These are phyloP conservation scores for Saguinus oedipus DNA, from an alignment of 2,797 vertebrate genomes.

Conservation along the genomic window DNA sequence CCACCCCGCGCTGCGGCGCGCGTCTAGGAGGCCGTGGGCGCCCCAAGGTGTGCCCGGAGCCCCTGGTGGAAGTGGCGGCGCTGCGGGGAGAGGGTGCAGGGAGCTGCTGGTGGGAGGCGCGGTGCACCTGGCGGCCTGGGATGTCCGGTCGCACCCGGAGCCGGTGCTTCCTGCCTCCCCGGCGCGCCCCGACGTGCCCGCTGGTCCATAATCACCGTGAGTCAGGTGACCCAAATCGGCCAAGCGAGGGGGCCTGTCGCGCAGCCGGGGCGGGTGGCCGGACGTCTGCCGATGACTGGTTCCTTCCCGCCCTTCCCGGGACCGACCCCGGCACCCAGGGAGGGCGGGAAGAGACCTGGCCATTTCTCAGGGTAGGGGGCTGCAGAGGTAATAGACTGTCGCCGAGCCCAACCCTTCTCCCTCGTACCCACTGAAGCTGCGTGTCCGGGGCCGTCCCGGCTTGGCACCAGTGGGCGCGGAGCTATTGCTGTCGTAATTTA, in stretches of 20 bases:
- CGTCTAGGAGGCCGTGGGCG: background rate
- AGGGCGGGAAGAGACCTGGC: background rate
- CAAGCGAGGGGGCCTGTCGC: background rate
- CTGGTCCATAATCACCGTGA: slow-evolving; percentile 52
- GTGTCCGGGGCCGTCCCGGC: background rate
- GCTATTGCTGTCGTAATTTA: background rate
- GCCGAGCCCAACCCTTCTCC: too few relatives aligned
- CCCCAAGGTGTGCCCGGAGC: background rate
- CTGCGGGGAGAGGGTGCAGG: background rate
- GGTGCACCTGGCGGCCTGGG: background rate
- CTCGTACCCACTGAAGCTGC: too few relatives aligned
- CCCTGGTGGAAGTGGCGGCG: background rate
- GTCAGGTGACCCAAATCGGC: slow-evolving; percentile 49
- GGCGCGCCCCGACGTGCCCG: background rate
- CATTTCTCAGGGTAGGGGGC: background rate
- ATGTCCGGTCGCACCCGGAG: slow-evolving; percentile 43
- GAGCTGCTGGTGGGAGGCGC: background rate
- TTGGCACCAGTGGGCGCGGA: background rate
- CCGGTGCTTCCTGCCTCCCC: background rate
- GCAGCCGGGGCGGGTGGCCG: background rate
- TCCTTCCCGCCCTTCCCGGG: background rate
- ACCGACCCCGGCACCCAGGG: background rate
- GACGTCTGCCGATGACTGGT: background rate
- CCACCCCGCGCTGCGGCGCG: too few relatives aligned
- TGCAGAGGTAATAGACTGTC: background rate